Base-by-base conservation (phyloP, 2,888 invertebrate genomes). In the Gibbula magus region DNA sequence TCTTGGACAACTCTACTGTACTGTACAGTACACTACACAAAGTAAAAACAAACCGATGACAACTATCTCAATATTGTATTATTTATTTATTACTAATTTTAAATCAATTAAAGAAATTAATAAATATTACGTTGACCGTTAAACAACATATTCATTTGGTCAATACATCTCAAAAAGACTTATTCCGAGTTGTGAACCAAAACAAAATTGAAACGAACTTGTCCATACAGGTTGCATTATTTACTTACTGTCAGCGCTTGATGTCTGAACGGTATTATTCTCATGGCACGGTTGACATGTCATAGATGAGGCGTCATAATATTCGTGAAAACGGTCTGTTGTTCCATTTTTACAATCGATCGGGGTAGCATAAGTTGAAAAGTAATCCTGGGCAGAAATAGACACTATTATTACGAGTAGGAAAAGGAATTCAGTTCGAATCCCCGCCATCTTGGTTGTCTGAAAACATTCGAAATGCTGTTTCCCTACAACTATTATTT, bases 221-320 rank as follows among this genome's bases (percentile, higher is more conserved):
- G 82, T 79, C 73, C 52, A 79, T 80, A 84, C 82, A 81, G 75
- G 82, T 82, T 35, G 77, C 67, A 66, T 16, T 75, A n/a, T n/a
- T n/a, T n/a, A 82, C 88, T 88, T 84, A 91, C 92, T 89, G 83
- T 91, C 87, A 0, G 85, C 35, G 79, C 88, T 89, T 18, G 83
- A 81, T 4, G 78, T 84, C 81, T 90, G 90, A 20, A 84, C 78
- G 18, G 87, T 85, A 10, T 77, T 83, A 79, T 85, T 85, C 81
- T 87, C 84, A 13, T 86, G 81, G 80, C 90, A 90, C 8, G 56
- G 39, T 29, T 75, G 61, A 79, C 92, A 92, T 52, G 79, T 79
- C 77, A 91, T 67, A 75, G 84, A 83, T 13, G 88, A 82, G 13
- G 87, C 84, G 78, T 91, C 89, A 80, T 85, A 92, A 84, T 86